Evolutionary conservation across 2,888 invertebrate species (phyloP).

Genomic region (Lottia scabra): DNA sequence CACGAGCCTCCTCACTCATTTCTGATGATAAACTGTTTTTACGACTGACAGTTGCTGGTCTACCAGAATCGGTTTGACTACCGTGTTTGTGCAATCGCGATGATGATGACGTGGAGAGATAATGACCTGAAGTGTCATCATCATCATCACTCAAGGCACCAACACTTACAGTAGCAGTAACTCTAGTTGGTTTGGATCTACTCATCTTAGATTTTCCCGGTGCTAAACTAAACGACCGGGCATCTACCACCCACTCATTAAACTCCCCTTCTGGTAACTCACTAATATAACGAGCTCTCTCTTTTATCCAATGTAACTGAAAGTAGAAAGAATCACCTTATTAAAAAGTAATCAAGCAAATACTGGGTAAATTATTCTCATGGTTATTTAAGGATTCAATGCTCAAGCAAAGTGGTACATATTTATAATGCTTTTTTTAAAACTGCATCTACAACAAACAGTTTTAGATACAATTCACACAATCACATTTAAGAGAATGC

Average conservation of each 20-base stretch:
- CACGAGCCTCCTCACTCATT: conserved; percentile 40
- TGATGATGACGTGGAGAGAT: neutral
- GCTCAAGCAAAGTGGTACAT: too few species aligned
- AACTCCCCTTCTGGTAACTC: conserved; percentile 56
- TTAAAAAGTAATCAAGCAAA: too few species aligned
- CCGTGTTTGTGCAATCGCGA: conserved; percentile 7
- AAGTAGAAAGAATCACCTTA: conserved; percentile 14
- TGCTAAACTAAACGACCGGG: conserved; percentile 55
- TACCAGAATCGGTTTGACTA: conserved; percentile 37
- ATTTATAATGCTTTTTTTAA: too few species aligned
- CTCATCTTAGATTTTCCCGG: conserved; percentile 31
- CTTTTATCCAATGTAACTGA: conserved; percentile 55
- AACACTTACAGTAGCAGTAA: conserved; percentile 4
- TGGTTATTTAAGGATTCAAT: too few species aligned
- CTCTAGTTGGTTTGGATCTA: neutral
- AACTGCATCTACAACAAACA: too few species aligned
- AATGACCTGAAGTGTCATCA: conserved; percentile 11
- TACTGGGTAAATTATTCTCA: too few species aligned
- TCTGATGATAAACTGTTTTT: conserved; percentile 39
- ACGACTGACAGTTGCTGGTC: conserved; percentile 42
- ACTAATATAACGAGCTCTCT: conserved; percentile 48
- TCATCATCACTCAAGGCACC: conserved; percentile 15
- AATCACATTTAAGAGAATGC: too few species aligned
- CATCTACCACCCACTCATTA: conserved; percentile 50
- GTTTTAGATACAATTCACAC: too few species aligned